Evolutionary conservation across 35 echinoderm and acorn worm species (phyloP).

Genomic region (Diadema setosum): DNA sequence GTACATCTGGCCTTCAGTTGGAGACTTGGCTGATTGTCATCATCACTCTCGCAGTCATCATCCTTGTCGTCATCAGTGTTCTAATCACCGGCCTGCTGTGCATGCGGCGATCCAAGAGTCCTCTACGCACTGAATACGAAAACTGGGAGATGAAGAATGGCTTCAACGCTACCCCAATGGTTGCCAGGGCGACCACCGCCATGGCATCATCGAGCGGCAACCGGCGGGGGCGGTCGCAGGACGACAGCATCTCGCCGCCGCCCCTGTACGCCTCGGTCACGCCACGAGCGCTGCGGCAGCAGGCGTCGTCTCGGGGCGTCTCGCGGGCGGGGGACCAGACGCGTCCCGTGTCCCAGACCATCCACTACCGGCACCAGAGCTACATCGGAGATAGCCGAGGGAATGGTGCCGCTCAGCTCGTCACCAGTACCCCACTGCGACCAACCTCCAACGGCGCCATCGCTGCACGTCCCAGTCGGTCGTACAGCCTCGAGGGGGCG

Average conservation of each 20-base stretch:
- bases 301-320: neutral
- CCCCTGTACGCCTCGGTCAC: neutral
- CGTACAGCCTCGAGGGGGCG: neutral
- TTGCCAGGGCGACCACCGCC: neutral
- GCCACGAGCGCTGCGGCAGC: neutral
- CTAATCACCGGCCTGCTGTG: conserved; percentile 20
- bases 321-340: neutral
- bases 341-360: neutral
- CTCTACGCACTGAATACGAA: neutral
- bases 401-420: neutral
- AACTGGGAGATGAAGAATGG: conserved; percentile 24
- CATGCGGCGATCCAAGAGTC: neutral
- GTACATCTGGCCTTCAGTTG: neutral
- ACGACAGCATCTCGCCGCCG: neutral
- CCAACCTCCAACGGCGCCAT: neutral
- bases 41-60: conserved; percentile 21
- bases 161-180: neutral
- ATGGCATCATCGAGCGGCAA: neutral
- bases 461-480: neutral
- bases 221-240: neutral
- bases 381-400: neutral
- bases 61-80: conserved; percentile 20
- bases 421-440: neutral
- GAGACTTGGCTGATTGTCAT: conserved; percentile 33
- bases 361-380: neutral